Evolutionary conservation across 2,113 vertebrate genomes (phyloP), one percentile per base, ranked within the genome.

Genomic region (Phycodurus eques): DNA sequence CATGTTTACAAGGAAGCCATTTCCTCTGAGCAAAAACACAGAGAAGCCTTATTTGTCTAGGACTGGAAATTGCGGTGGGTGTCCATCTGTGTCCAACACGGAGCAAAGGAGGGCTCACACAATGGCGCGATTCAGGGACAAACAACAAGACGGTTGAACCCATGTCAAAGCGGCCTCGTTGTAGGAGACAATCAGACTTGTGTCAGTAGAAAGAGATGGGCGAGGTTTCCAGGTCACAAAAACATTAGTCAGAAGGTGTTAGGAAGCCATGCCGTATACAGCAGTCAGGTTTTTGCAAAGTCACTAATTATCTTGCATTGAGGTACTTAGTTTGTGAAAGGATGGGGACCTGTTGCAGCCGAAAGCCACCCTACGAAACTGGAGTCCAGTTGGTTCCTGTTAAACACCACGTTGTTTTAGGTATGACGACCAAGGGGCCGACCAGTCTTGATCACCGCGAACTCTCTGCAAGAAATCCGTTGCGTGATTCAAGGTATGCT

Each of bases 41-140:
- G 63, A 15, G n/a, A 46, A 27, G 31, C 31, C n/a, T 27, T 46
- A 22, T 47, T 46, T 66, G 63, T 66, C 43, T 17, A 13, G 27
- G 61, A 35, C 33, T 62, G 76, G 71, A 83, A 80, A 75, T 35
- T 62, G 77, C 7, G 56, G n/a, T 61, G 57, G 72, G 73, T 57
- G 68, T 73, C 82, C 82, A 76, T 83, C 85, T 84, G 87, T 84
- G 80, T 72, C 71, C 71, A 70, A 57, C 56, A 47, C 78, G 65
- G 75, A 80, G 80, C 72, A 68, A 76, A 80, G 56, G 60, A 84
- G 80, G 67, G 67, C 67, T 0, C 43, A 78, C 72, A 90, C 89
- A 90, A 90, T 82, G 83, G 78, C 67, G 20, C 59, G 76, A 89
- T 90, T 90, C 85, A 89, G 56, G 78, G 77, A 61, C 65, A 77